A percentile compares a stretch with the other conserved stretches of the same genome.
phyloP scores from a whole-genome alignment of 2,888 invertebrate species.

The Byasa hedistus region DNA sequence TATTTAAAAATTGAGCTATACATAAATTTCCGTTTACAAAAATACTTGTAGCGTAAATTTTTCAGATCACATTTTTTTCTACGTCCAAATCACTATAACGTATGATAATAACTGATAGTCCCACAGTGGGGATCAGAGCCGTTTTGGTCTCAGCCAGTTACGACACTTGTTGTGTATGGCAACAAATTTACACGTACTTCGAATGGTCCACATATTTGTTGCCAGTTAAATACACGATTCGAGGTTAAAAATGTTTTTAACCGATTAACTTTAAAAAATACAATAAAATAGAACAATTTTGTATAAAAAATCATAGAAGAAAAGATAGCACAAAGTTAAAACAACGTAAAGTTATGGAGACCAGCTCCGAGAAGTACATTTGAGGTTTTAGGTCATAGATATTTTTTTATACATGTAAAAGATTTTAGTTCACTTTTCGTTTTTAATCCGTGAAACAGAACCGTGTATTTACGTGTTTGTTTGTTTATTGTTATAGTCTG shows the following conservation, averaged over 20 bases:
- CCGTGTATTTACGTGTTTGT: constrained; percentile 7
- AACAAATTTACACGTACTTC: neutral
- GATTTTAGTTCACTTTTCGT: neutral
- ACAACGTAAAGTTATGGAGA: neutral
- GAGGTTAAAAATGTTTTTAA: neutral
- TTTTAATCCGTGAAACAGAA: constrained; percentile 5
- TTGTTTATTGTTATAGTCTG: neutral
- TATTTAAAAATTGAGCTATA: constrained; percentile 75
- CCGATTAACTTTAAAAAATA: neutral
- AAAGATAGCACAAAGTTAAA: neutral
- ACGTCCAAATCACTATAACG: constrained; percentile 41
- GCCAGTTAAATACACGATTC: constrained; percentile 1
- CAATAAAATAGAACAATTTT: neutral
- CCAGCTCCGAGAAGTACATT: neutral
- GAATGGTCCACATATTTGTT: constrained; percentile 23
- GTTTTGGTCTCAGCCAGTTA: neutral
- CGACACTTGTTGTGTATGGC: neutral
- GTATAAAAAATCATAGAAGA: too few relatives aligned
- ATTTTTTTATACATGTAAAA: too few relatives aligned
- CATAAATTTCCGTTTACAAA: constrained; percentile 75
- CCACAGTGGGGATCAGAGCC: constrained; percentile 1
- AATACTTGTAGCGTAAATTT: constrained; percentile 74
- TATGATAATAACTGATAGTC: constrained; percentile 33
- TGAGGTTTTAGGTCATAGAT: neutral
- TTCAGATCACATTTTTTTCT: constrained; percentile 72